A percentile compares a stretch with the other conserved stretches of the same genome.
phyloP scores from a whole-genome alignment of 2,888 invertebrate genomes.

The Esperia sulphurella region DNA sequence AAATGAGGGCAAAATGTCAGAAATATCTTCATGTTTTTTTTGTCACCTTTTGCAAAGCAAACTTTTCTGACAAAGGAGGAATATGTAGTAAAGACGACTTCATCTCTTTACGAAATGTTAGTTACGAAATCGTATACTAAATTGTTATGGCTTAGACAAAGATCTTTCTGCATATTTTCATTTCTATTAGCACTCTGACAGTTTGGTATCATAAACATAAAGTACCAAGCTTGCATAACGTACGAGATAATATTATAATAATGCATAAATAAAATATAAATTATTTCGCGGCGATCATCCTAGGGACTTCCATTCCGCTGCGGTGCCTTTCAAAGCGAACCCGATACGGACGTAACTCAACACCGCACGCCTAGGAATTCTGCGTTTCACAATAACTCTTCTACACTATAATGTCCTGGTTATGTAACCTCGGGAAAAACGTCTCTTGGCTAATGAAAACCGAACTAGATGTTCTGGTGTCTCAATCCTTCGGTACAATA shows the following conservation, averaged over 20 bases:
- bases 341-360: slow-evolving; percentile 54
- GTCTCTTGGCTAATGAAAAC: too few relatives aligned
- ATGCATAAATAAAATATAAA: slow-evolving; percentile 15
- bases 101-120: too few relatives aligned
- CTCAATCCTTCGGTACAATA: too few relatives aligned
- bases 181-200: slow-evolving; percentile 16
- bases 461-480: too few relatives aligned
- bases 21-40: too few relatives aligned
- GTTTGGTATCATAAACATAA: slow-evolving; percentile 39
- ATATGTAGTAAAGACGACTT: too few relatives aligned
- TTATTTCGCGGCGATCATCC: slow-evolving; percentile 23
- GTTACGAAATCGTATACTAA: too few relatives aligned
- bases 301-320: slow-evolving; percentile 44
- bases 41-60: too few relatives aligned
- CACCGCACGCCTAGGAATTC: slow-evolving; percentile 54
- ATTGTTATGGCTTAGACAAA: too few relatives aligned
- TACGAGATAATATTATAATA: slow-evolving; percentile 25
- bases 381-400: slow-evolving; percentile 44
- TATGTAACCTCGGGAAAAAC: too few relatives aligned
- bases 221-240: slow-evolving; percentile 39
- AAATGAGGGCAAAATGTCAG: too few relatives aligned
- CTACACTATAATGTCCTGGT: slow-evolving; percentile 26
- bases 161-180: neutral
- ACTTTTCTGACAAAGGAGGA: too few relatives aligned
- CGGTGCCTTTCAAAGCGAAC: slow-evolving; percentile 57